Percentiles rank a stretch among this genome's conserved stretches.
Evolutionary conservation across 1,140 invertebrate species (phyloP).

Genomic region (Neomicropteryx cornuta): DNA sequence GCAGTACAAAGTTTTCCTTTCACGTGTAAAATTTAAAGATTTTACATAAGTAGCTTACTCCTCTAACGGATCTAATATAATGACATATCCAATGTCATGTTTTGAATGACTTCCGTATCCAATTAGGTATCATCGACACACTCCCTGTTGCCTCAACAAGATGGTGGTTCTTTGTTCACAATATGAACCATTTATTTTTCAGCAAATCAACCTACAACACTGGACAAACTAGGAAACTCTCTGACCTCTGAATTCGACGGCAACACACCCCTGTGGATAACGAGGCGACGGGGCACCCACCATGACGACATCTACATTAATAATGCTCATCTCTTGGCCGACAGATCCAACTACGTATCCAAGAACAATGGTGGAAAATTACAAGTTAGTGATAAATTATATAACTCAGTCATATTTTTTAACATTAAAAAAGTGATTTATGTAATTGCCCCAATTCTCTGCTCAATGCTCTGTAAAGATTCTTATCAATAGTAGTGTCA

Average conservation of each 20-base stretch:
- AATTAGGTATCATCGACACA: neutral
- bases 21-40: too few relatives aligned
- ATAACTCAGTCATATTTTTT: neutral
- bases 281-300: conserved; percentile 41
- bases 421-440: neutral
- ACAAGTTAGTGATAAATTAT: conserved; percentile 44
- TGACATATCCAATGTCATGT: conserved; percentile 1
- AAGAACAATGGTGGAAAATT: conserved; percentile 45
- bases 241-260: conserved; percentile 65
- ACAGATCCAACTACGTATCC: conserved; percentile 56
- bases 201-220: conserved; percentile 59
- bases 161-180: neutral
- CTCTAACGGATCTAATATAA: too few relatives aligned
- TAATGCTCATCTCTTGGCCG: conserved; percentile 60
- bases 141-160: neutral
- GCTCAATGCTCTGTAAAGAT: neutral
- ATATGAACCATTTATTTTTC: conserved; percentile 21
- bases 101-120: neutral
- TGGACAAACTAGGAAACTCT: conserved; percentile 52
- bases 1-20: too few relatives aligned
- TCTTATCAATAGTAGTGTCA: neutral
- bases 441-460: neutral
- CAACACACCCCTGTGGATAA: conserved; percentile 72
- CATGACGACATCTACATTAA: conserved; percentile 68
- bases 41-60: too few relatives aligned